phyloP scores from a whole-genome alignment of 1,140 invertebrate genomes.

The Drosophila erecta region DNA sequence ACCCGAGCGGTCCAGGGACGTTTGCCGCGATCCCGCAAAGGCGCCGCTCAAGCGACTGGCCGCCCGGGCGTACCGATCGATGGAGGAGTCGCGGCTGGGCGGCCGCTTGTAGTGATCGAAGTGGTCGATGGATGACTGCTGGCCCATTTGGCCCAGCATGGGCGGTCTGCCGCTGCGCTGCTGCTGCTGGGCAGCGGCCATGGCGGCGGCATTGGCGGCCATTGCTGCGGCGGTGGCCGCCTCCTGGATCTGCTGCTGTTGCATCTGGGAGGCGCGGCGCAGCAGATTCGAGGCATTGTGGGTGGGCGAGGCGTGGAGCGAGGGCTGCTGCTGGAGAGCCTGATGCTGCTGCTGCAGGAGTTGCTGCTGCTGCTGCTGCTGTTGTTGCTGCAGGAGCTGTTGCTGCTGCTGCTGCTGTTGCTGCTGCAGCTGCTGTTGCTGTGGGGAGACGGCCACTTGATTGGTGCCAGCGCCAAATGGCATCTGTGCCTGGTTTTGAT shows the following conservation, averaged over 20 bases:
- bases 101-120: conserved; percentile 97
- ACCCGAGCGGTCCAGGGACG: conserved; percentile 89
- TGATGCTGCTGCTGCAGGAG: conserved; percentile 47
- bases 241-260: conserved; percentile 65
- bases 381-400: conserved; percentile 46
- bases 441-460: conserved; percentile 30
- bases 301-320: conserved; percentile 62
- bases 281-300: conserved; percentile 67
- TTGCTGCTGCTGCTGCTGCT: conserved; percentile 44
- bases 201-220: conserved; percentile 53
- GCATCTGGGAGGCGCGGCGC: conserved; percentile 68
- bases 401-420: conserved; percentile 44
- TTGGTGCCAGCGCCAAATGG: conserved; percentile 60
- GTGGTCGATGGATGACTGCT: conserved; percentile 88
- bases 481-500: conserved; percentile 13
- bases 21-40: conserved; percentile 88
- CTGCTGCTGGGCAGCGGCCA: conserved; percentile 77
- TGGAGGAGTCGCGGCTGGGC: conserved; percentile 93
- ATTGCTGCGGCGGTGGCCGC: conserved; percentile 54
- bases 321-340: conserved; percentile 61
- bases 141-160: conserved; percentile 85
- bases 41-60: conserved; percentile 85
- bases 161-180: conserved; percentile 86
- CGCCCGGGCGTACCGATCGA: conserved; percentile 91
- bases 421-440: conserved; percentile 37